These are phyloP conservation scores for Eclectus roratus DNA, from an alignment of 2,113 vertebrate species.

Conservation along the genomic window DNA sequence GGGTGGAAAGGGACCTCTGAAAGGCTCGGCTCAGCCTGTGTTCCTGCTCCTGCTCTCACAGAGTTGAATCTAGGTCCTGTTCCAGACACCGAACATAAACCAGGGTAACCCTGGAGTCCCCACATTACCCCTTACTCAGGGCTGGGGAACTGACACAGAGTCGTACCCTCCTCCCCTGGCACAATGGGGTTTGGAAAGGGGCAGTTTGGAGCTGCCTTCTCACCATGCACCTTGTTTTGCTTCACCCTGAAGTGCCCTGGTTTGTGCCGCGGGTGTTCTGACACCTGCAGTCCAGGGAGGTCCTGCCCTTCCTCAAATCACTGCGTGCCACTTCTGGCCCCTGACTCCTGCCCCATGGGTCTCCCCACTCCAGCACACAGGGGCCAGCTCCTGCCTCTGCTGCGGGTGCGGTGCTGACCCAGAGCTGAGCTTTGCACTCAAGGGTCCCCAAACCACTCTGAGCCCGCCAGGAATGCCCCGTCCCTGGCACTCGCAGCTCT, in stretches of 20 bases:
- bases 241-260: neutral
- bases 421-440: constrained; percentile 11
- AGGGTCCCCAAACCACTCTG: constrained; percentile 3
- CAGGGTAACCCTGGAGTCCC: neutral
- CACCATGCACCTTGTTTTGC: neutral
- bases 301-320: neutral
- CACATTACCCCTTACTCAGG: accelerated
- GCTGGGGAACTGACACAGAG: neutral
- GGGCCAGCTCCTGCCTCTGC: neutral
- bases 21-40: neutral
- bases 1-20: neutral
- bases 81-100: neutral
- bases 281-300: neutral
- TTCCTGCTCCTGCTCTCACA: neutral
- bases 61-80: neutral
- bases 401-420: neutral
- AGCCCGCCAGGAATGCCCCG: neutral
- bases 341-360: no score
- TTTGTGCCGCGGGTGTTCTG: neutral
- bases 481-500: neutral
- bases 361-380: neutral
- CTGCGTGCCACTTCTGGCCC: neutral
- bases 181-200: neutral
- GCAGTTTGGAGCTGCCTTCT: neutral
- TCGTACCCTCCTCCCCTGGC: accelerated